phyloP scores from a whole-genome alignment of 1,140 invertebrate genomes.

The Drosophila azteca region DNA sequence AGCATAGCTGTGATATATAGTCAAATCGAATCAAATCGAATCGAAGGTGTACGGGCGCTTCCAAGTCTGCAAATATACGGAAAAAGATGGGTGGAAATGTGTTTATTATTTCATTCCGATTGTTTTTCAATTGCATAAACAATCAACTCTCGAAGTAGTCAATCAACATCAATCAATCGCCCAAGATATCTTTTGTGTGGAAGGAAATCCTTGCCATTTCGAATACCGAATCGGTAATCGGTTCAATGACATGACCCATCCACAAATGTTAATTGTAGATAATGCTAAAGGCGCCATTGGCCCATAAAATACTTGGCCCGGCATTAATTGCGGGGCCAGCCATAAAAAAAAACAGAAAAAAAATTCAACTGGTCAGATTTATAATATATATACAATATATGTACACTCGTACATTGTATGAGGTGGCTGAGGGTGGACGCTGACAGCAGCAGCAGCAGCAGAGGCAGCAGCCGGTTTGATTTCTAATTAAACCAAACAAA shows the following conservation, averaged over 20 bases:
- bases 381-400: constrained; percentile 38
- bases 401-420: constrained; percentile 8
- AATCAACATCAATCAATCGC: constrained; percentile 47
- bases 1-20: constrained; percentile 50
- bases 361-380: constrained; percentile 43
- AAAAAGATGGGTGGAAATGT: constrained; percentile 1
- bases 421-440: constrained; percentile 5
- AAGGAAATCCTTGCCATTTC: constrained; percentile 26
- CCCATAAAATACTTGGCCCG: constrained; percentile 68
- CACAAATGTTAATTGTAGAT: constrained; percentile 43
- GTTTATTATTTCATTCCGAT: constrained; percentile 31
- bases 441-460: constrained; percentile 7
- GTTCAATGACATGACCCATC: constrained; percentile 62
- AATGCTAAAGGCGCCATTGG: constrained; percentile 55
- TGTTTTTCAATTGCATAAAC: constrained; percentile 14
- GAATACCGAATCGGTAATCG: constrained; percentile 15
- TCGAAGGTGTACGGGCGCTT: constrained; percentile 9
- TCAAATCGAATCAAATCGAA: constrained; percentile 32
- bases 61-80: constrained; percentile 43
- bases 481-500: constrained; percentile 60
- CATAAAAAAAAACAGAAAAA: constrained; percentile 56
- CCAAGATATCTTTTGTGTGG: constrained; percentile 28
- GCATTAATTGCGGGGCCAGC: constrained; percentile 44
- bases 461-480: constrained; percentile 54
- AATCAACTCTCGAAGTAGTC: constrained; percentile 17